Conservation (phyloP, 2,113 vertebrate genomes). For the Gambusia affinis region DNA sequence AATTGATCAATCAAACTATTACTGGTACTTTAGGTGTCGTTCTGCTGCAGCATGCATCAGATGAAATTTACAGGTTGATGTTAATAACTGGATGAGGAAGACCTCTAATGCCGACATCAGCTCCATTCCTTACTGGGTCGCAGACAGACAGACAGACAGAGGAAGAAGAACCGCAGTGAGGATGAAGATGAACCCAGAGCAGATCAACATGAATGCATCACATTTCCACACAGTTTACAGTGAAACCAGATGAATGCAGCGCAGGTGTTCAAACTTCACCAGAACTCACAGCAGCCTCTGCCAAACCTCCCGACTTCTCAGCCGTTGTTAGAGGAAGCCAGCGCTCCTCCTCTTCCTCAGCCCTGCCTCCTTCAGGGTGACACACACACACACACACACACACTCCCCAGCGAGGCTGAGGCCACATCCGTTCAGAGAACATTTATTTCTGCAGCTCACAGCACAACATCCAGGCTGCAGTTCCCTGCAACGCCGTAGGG, state of each 20-base stretch:
- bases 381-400: background rate
- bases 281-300: background rate
- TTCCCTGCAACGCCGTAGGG: slow-evolving; percentile 1
- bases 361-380: slow-evolving; percentile 46
- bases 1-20: too few relatives aligned
- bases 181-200: slow-evolving; percentile 10
- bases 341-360: slow-evolving; percentile 40
- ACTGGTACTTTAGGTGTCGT: too few relatives aligned
- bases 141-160: background rate
- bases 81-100: background rate
- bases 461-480: background rate
- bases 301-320: slow-evolving; percentile 43
- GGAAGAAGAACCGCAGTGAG: background rate
- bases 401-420: slow-evolving; percentile 50
- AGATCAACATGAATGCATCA: background rate
- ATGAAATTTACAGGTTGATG: background rate
- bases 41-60: background rate
- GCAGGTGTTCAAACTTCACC: background rate
- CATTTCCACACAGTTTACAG: slow-evolving; percentile 24
- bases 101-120: background rate
- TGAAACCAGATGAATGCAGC: background rate
- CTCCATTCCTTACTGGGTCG: background rate
- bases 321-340: slow-evolving; percentile 55
- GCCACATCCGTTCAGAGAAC: slow-evolving; percentile 68
- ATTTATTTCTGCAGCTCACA: slow-evolving; percentile 23